Evolutionary conservation across 1,140 invertebrate species (phyloP).

Genomic region (Bombyx mori): DNA sequence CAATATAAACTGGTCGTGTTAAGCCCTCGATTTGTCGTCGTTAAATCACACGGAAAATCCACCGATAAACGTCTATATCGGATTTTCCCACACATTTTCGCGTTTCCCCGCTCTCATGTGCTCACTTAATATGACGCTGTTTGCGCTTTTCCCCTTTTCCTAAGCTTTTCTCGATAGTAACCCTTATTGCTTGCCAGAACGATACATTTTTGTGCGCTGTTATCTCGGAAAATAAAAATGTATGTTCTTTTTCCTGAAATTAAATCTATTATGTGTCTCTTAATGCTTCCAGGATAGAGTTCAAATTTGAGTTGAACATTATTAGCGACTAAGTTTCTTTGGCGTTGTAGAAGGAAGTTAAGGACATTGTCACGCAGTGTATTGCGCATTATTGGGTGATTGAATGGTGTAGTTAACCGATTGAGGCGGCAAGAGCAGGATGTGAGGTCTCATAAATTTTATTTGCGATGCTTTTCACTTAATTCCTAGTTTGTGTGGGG

Average conservation of each 20-base stretch:
- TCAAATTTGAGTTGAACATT: background rate
- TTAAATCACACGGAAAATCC: conserved; percentile 67
- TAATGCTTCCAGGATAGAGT: conserved; percentile 6
- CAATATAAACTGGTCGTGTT: conserved; percentile 33
- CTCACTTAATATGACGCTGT: conserved; percentile 67
- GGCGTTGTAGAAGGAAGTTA: too few relatives aligned
- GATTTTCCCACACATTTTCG: conserved; percentile 68
- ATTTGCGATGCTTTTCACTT: conserved; percentile 3
- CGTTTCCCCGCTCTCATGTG: conserved; percentile 66
- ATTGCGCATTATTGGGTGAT: conserved; percentile 68
- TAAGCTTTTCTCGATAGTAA: conserved; percentile 12
- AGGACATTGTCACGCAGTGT: conserved; percentile 64
- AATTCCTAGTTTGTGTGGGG: too few relatives aligned
- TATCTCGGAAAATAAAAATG: conserved; percentile 32
- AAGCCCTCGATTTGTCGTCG: conserved; percentile 61
- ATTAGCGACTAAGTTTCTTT: too few relatives aligned
- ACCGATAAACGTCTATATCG: conserved; percentile 68
- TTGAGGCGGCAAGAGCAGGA: conserved; percentile 40
- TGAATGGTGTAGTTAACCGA: conserved; percentile 60
- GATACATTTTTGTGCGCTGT: conserved; percentile 11
- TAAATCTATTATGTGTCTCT: conserved; percentile 15
- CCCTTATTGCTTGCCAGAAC: conserved; percentile 13
- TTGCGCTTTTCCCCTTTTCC: conserved; percentile 56
- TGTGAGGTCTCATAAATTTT: conserved; percentile 20
- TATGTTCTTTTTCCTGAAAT: conserved; percentile 40